Percentiles rank a stretch among this genome's conserved stretches.
Evolutionary conservation across 2,888 invertebrate genomes (phyloP).

Genomic region (Watsonalla binaria): DNA sequence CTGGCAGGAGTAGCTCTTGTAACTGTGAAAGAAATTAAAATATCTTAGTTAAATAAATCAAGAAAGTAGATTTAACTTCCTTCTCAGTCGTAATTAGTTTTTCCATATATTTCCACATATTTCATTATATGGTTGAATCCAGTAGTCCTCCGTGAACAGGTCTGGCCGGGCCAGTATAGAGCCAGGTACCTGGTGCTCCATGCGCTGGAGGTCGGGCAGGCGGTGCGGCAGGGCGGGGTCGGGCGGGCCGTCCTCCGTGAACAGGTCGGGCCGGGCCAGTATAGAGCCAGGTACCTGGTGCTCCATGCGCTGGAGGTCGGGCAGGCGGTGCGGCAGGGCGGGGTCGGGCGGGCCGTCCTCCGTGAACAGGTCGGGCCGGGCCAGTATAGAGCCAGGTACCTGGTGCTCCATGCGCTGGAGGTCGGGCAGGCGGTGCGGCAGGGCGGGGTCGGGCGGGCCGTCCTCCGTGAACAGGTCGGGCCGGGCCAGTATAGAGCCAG

Average conservation of each 20-base stretch:
- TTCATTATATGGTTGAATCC: neutral
- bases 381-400: conserved; percentile 12
- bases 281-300: conserved; percentile 19
- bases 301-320: conserved; percentile 45
- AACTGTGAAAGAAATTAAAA: conserved; percentile 62
- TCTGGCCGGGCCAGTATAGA: neutral
- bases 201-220: conserved; percentile 38
- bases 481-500: neutral
- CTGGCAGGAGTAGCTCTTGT: conserved; percentile 89
- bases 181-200: conserved; percentile 33
- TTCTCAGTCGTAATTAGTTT: too few species aligned
- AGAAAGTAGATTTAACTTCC: too few species aligned
- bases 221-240: conserved; percentile 13
- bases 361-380: conserved; percentile 76
- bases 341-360: conserved; percentile 71
- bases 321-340: conserved; percentile 13
- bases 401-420: conserved; percentile 41
- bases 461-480: conserved; percentile 82
- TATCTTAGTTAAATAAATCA: neutral
- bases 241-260: conserved; percentile 78
- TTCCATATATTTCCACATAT: too few species aligned
- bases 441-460: conserved; percentile 41
- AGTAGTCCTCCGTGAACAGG: neutral
- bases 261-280: conserved; percentile 63
- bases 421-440: conserved; percentile 25